A percentile compares a stretch with the other conserved stretches of the same genome.
These are phyloP conservation scores for Girardinus metallicus DNA, from an alignment of 2,797 vertebrate species.

Conservation along the genomic window DNA sequence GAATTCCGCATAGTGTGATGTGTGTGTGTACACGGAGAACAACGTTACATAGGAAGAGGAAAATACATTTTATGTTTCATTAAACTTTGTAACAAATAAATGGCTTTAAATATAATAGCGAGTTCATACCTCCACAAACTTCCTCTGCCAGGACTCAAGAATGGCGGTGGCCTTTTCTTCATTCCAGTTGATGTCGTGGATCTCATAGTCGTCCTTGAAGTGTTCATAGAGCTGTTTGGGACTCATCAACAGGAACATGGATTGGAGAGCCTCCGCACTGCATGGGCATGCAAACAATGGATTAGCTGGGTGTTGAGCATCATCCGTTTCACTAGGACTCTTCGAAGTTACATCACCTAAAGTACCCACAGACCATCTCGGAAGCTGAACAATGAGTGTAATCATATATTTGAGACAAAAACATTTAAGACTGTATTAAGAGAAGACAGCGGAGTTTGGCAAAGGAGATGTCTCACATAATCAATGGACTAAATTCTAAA, in stretches of 20 bases:
- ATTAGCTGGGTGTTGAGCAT: neutral
- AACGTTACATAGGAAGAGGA: conserved; percentile 40
- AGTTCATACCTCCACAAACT: conserved; percentile 92
- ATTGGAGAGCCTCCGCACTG: conserved; percentile 97
- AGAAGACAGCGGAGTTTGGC: neutral
- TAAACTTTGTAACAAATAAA: neutral
- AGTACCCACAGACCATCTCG: neutral
- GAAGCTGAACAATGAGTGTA: neutral
- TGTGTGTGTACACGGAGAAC: conserved; percentile 46
- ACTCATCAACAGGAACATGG: conserved; percentile 98
- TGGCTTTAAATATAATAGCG: neutral
- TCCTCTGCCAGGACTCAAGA: conserved; percentile 96
- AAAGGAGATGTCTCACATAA: neutral
- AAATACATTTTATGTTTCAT: conserved; percentile 27
- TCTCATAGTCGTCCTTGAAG: conserved; percentile 98
- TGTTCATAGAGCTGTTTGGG: conserved; percentile 96
- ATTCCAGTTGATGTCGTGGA: conserved; percentile 98
- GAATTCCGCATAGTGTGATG: conserved; percentile 53
- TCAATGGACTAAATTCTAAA: neutral
- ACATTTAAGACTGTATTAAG: neutral
- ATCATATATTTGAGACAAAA: neutral
- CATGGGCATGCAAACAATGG: conserved; percentile 41
- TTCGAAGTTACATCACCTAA: neutral
- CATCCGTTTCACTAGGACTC: neutral
- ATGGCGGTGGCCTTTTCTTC: conserved; percentile 93